Percentiles rank a stretch among this genome's conserved stretches.
Evolutionary conservation across 2,888 invertebrate species (phyloP).

Genomic region (Petrolisthes manimaculis): DNA sequence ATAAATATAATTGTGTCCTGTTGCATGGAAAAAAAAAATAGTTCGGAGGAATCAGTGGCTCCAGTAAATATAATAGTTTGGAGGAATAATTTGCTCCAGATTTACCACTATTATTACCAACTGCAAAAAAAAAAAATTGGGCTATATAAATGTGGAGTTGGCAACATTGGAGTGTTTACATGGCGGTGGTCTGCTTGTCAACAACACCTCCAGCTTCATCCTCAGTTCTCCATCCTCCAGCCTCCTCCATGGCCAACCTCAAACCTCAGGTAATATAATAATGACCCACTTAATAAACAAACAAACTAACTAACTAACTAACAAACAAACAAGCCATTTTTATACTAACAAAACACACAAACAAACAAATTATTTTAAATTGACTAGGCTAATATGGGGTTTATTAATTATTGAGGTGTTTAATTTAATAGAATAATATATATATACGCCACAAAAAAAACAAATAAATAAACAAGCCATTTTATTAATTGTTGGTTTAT

Average conservation of each 20-base stretch:
- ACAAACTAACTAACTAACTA: no score
- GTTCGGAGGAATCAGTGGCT: not conserved
- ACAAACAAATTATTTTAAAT: no score
- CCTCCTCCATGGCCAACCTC: not conserved
- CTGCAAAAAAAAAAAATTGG: not conserved
- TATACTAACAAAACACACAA: no score
- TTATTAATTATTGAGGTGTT: no score
- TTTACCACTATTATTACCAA: not conserved
- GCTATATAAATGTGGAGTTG: not conserved
- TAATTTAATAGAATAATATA: no score
- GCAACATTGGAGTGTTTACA: not conserved
- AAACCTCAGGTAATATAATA: not conserved
- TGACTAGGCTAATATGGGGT: no score
- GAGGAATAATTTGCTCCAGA: not conserved
- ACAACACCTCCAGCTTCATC: not conserved
- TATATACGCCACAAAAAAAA: no score
- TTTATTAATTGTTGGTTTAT: no score
- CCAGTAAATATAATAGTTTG: no score
- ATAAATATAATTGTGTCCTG: not conserved
- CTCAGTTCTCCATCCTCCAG: not conserved
- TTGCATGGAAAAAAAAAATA: not conserved
- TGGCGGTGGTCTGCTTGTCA: slow-evolving; percentile 7
- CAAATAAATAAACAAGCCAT: no score
- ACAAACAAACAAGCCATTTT: no score
- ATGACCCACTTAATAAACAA: no score